Base-by-base conservation (phyloP, 2,797 vertebrate genomes). In the Poecilia picta region DNA sequence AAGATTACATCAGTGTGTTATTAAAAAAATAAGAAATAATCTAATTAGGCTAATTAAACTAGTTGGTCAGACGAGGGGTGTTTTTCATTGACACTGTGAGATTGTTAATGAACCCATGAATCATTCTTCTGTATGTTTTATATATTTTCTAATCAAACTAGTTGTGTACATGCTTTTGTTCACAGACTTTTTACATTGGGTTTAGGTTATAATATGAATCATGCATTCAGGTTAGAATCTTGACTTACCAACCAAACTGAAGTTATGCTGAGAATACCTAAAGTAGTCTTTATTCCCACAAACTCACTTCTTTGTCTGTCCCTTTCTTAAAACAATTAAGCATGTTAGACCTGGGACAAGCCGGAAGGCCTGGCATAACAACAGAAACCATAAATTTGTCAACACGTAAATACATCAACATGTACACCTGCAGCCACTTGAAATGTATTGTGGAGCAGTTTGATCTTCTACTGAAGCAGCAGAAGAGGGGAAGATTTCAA, bases 401-500 rank as follows among this genome's bases (percentile, higher is more conserved):
- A 64, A 83, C 57, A 74, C 46, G 23, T 51, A 79, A 75, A 89
- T 70, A 88, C 28, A 49, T 76, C 12, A n/a, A 43, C 66, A n/a
- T 70, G 90, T 84, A 87, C 86, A n/a, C 68, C 76, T 75, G 75
- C 76, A 73, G 43, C 66, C 71, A 79, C 75, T 78, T 83, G 73
- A 91, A 91, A 88, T 85, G 72, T 81, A 79, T 84, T 90, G 74
- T 79, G 81, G 49, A 82, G 73, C 73, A 72, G 76, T 82, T 78
- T 92, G 90, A 92, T 90, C 86, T 94, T 90, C 84, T 55, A 78
- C 84, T 75, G 70, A 80, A 76, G 86, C 83, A 86, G 75, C 28
- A 49, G 79, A 80, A 76, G 79, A 31, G 46, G 77, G 81, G 80
- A 76, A 88, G 85, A 57, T 70, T 1, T 78, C 59, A 85, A 85